Evolutionary conservation across 2,888 invertebrate genomes (phyloP).

Genomic region (Ennomos quercinarius): DNA sequence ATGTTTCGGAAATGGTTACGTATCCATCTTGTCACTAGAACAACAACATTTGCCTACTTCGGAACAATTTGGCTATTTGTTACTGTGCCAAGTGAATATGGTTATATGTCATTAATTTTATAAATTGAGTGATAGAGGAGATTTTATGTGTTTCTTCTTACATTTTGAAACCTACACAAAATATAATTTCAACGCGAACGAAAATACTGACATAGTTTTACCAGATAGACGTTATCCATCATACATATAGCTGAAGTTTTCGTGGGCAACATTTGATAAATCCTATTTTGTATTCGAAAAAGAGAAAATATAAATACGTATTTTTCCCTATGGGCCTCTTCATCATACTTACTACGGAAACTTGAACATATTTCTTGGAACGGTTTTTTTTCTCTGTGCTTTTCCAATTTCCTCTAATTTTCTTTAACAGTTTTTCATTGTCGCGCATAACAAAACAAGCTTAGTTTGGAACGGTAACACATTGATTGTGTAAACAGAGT

Average conservation of each 20-base stretch:
- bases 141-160: constrained; percentile 5
- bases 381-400: too few relatives aligned
- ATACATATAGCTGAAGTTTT: neutral
- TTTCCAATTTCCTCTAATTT: too few relatives aligned
- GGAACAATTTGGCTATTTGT: constrained; percentile 20
- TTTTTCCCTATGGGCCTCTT: constrained; percentile 10
- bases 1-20: constrained; percentile 31
- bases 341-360: constrained; percentile 3
- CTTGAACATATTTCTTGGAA: too few relatives aligned
- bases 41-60: constrained; percentile 26
- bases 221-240: too few relatives aligned
- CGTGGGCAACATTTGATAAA: constrained; percentile 1
- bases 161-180: neutral
- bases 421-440: too few relatives aligned
- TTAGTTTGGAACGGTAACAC: too few relatives aligned
- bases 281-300: constrained; percentile 4
- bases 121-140: constrained; percentile 14
- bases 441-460: too few relatives aligned
- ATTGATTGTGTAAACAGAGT: too few relatives aligned
- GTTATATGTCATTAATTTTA: constrained; percentile 25
- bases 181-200: neutral
- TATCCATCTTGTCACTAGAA: constrained; percentile 32
- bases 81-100: constrained; percentile 23
- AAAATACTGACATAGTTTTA: too few relatives aligned
- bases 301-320: constrained; percentile 12